Conservation (phyloP, 2,797 vertebrate genomes). For the Sternotherus odoratus region DNA sequence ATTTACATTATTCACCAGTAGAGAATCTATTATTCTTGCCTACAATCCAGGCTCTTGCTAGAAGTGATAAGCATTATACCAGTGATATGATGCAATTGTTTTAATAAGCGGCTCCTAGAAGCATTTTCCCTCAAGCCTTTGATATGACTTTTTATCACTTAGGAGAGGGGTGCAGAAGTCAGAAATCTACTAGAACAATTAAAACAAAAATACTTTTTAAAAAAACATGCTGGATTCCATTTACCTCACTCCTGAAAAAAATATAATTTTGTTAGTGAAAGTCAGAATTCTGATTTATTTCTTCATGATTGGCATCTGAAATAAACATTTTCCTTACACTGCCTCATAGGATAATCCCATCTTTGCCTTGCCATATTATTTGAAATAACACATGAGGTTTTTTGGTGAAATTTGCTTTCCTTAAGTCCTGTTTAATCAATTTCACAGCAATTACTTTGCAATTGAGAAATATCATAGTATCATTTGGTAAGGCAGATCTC, state of each 20-base stretch:
- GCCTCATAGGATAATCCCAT: background rate
- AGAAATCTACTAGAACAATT: background rate
- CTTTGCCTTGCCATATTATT: background rate
- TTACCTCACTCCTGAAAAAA: background rate
- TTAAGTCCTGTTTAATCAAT: background rate
- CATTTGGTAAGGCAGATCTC: background rate
- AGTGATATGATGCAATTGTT: background rate
- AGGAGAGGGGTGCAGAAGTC: background rate
- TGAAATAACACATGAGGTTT: background rate
- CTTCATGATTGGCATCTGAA: background rate
- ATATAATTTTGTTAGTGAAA: background rate
- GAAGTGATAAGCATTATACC: background rate
- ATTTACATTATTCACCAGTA: background rate
- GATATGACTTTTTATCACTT: background rate
- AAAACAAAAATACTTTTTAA: background rate
- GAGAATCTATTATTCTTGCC: background rate
- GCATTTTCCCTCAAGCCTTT: background rate
- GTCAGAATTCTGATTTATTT: background rate
- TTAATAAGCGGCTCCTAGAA: background rate
- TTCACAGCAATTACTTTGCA: background rate
- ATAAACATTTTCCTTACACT: background rate
- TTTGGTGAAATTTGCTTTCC: slow-evolving; percentile 12
- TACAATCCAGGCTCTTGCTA: background rate
- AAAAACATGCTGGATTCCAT: background rate
- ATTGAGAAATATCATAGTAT: background rate